These are phyloP conservation scores for Atta texana DNA, from an alignment of 1,140 invertebrate genomes.

Conservation along the genomic window DNA sequence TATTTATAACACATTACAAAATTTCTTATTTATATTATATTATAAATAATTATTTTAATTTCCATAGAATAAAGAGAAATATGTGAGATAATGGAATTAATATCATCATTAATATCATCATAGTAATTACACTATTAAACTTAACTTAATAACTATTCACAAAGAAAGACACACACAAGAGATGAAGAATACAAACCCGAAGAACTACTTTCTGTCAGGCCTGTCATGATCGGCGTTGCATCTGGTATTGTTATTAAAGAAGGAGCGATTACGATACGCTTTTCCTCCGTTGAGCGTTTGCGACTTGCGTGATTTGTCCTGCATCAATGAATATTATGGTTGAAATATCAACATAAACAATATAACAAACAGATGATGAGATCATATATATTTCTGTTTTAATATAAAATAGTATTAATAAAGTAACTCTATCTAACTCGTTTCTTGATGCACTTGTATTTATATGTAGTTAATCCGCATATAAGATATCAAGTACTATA, in stretches of 20 bases:
- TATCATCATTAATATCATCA: not conserved
- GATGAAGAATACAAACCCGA: constrained; percentile 84
- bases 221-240: constrained; percentile 80
- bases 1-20: not conserved
- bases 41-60: not conserved
- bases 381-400: not conserved
- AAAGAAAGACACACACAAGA: not conserved
- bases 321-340: constrained; percentile 17
- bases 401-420: constrained; percentile 19
- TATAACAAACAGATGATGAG: not conserved
- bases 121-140: no score
- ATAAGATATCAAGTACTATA: not conserved
- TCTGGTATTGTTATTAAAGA: constrained; percentile 84
- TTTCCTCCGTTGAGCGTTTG: constrained; percentile 85
- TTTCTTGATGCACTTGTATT: not conserved
- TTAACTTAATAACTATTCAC: no score
- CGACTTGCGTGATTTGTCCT: constrained; percentile 83
- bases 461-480: not conserved
- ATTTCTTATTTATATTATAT: not conserved
- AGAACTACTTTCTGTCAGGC: constrained; percentile 88
- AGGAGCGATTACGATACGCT: constrained; percentile 78
- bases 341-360: constrained; percentile 4
- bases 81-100: not conserved
- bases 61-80: not conserved
- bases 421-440: not conserved